Conservation (phyloP, 2,888 invertebrate genomes). For the Acrocyrtus sp. region DNA sequence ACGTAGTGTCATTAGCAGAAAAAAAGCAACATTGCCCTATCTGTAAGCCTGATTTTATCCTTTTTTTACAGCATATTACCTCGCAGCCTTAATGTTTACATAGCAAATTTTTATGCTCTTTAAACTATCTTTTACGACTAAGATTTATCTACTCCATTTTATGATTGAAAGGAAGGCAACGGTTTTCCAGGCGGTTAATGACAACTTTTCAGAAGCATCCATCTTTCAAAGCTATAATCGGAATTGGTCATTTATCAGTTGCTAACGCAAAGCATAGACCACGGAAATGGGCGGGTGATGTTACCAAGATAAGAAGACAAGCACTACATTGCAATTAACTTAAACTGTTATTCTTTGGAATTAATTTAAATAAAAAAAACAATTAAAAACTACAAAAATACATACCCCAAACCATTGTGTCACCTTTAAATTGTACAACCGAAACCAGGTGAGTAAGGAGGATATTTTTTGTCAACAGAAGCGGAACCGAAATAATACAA, state of each 20-base stretch:
- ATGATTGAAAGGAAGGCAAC: constrained; percentile 20
- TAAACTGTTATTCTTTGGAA: background rate
- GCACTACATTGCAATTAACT: too few relatives aligned
- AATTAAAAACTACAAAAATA: constrained; percentile 23
- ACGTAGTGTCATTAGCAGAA: background rate
- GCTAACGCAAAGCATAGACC: too few relatives aligned
- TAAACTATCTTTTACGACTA: background rate
- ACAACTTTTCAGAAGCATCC: background rate
- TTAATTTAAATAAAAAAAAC: constrained; percentile 3
- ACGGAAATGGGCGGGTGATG: too few relatives aligned
- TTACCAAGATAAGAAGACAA: too few relatives aligned
- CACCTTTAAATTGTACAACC: constrained; percentile 52
- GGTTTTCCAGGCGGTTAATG: constrained; percentile 36
- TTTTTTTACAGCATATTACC: background rate
- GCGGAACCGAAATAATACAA: constrained; percentile 41
- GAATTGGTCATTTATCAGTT: background rate
- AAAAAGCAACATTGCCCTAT: background rate
- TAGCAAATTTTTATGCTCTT: background rate
- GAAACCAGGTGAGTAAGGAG: constrained; percentile 31
- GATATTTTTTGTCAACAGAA: constrained; percentile 22
- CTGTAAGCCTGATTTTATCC: too few relatives aligned
- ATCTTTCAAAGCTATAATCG: background rate
- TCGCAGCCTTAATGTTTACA: background rate
- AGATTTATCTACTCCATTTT: constrained; percentile 5
- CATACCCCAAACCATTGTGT: constrained; percentile 63